Conservation (phyloP, 2,797 vertebrate species). For the Percopsis omiscomaycus region DNA sequence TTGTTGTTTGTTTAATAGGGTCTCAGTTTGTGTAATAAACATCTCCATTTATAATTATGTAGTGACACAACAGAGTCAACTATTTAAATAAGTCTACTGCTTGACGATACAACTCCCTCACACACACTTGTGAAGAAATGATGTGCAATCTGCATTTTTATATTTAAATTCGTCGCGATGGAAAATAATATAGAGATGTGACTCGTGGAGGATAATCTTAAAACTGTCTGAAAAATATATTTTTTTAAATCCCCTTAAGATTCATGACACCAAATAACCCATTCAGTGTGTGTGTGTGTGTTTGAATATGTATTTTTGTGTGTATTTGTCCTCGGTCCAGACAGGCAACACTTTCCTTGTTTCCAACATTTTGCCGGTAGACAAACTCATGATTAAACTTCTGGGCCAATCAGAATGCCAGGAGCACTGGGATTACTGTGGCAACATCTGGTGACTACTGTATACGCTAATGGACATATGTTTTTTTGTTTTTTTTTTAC, state of each 20-base stretch:
- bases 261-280: slow-evolving; percentile 29
- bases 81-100: neutral
- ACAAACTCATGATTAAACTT: slow-evolving; percentile 67
- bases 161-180: slow-evolving; percentile 60
- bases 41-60: neutral
- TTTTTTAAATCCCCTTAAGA: slow-evolving; percentile 50
- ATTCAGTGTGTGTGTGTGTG: slow-evolving; percentile 15
- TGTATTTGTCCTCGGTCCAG: neutral
- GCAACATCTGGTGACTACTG: slow-evolving; percentile 65
- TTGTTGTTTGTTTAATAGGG: slow-evolving; percentile 33
- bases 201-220: slow-evolving; percentile 62
- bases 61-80: neutral
- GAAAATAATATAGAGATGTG: slow-evolving; percentile 63
- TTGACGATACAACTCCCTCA: neutral
- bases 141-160: neutral
- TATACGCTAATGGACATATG: slow-evolving; percentile 69
- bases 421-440: slow-evolving; percentile 56
- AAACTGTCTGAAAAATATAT: slow-evolving; percentile 59
- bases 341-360: slow-evolving; percentile 43
- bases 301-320: neutral
- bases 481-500: slow-evolving; percentile 61
- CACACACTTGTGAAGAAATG: neutral
- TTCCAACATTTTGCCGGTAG: slow-evolving; percentile 46
- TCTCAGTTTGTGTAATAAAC: slow-evolving; percentile 29
- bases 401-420: slow-evolving; percentile 54